Evolutionary conservation across 2,113 vertebrate genomes (phyloP), one percentile per base, ranked within the genome.

Genomic region (Polypterus bichir): DNA sequence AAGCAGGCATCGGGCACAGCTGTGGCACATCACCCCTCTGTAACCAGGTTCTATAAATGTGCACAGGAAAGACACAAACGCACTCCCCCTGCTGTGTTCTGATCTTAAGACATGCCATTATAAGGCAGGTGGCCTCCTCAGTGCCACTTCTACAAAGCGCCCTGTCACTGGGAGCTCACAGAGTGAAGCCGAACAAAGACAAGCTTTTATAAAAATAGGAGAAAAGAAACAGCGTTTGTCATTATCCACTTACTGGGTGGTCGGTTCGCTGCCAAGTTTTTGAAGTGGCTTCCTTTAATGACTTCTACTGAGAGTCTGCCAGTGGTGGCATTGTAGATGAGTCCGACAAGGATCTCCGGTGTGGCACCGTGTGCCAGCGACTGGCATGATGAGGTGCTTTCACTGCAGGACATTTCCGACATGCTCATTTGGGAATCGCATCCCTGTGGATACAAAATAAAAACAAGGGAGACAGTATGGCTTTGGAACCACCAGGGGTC

Each of bases 241-340:
- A 27, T 73, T 82, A 9, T 74, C 71, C 83, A 93, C 95, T 96
- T 91, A 99, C 94, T 94, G 85, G 93, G 94, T 83, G 94, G 92
- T 86, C 94, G 94, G 86, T 96, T 97, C 61, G 91, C 91, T 72
- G 94, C 83, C 76, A 99, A 80, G 80, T 97, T 95, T 84, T 91
- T 97, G 84, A 99, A 99, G 81, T 97, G 93, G 83, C 93, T 97
- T 78, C 96, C 96, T 88, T 94, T 99, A 83, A 99, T 97, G 82
- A 98, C 83, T 84, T 99, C 94, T 74, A 96, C 94, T 5, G 94
- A 93, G 62, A 99, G 89, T 66, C 93, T 91, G 71, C 96, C 96
- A 10, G 94, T 99, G 7, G 94, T 97, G 79, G 96, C 92, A 1
- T 97, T 97, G 84, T 99, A 99, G 68, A 94, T 85, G 67, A 99